Evolutionary conservation across 35 echinoderm and acorn worm genomes (phyloP).

Genomic region (Patiria miniata): DNA sequence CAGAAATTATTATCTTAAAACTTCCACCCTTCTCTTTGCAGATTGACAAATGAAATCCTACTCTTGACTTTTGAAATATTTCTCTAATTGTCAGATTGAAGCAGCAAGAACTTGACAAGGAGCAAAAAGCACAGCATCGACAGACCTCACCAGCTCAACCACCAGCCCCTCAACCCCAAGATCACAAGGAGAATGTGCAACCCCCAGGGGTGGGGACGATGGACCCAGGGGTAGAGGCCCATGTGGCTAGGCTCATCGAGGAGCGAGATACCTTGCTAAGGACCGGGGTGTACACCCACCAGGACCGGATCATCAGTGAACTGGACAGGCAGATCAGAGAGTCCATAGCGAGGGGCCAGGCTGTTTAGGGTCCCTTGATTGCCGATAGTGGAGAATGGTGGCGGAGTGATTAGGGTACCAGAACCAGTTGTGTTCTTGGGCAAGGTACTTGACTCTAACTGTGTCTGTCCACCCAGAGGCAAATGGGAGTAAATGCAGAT

Average conservation of each 20-base stretch:
- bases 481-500: too few relatives aligned
- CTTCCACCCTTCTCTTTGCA: too few relatives aligned
- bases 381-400: too few relatives aligned
- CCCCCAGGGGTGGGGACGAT: not conserved
- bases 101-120: slow-evolving; percentile 12
- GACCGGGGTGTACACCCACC: slow-evolving; percentile 91
- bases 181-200: slow-evolving; percentile 40
- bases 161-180: not conserved
- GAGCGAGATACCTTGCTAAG: slow-evolving; percentile 87
- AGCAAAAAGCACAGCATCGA: slow-evolving; percentile 31
- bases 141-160: slow-evolving; percentile 27
- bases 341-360: slow-evolving; percentile 49
- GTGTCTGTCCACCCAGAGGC: too few relatives aligned
- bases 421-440: not conserved
- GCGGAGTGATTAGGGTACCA: too few relatives aligned
- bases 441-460: too few relatives aligned
- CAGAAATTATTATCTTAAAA: too few relatives aligned
- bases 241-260: slow-evolving; percentile 89
- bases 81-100: slow-evolving; percentile 3
- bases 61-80: too few relatives aligned
- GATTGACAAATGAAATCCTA: too few relatives aligned
- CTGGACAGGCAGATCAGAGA: slow-evolving; percentile 83
- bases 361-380: too few relatives aligned
- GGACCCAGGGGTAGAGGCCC: slow-evolving; percentile 55
- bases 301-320: slow-evolving; percentile 94